A percentile compares a stretch with the other conserved stretches of the same genome.
phyloP scores from a whole-genome alignment of 1,140 invertebrate species.

The Manduca sexta region DNA sequence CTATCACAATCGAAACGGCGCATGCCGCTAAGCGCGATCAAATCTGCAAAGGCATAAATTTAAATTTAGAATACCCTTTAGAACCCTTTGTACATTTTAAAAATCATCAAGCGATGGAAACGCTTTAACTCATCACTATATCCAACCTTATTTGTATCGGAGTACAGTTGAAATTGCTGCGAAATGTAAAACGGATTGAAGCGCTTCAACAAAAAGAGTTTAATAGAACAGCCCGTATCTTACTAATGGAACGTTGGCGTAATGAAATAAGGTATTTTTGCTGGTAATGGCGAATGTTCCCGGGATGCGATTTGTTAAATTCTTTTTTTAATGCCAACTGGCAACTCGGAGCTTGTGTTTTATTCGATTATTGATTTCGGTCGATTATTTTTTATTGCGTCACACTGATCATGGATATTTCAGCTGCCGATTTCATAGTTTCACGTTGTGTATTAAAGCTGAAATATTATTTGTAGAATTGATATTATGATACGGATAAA shows the following conservation, averaged over 20 bases:
- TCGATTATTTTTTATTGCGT: background rate
- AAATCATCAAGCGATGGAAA: slow-evolving; percentile 25
- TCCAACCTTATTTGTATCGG: background rate
- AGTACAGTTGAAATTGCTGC: too few relatives aligned
- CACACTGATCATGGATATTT: too few relatives aligned
- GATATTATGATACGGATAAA: too few relatives aligned
- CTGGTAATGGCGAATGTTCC: slow-evolving; percentile 35
- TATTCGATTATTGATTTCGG: slow-evolving; percentile 2
- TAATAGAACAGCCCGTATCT: slow-evolving; percentile 62
- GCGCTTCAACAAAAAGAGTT: slow-evolving; percentile 36
- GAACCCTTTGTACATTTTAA: slow-evolving; percentile 40
- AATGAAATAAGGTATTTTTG: slow-evolving; percentile 63
- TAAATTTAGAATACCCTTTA: slow-evolving; percentile 58
- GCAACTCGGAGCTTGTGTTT: slow-evolving; percentile 29
- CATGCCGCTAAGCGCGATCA: slow-evolving; percentile 58
- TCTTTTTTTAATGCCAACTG: slow-evolving; percentile 11
- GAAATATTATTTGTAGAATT: too few relatives aligned
- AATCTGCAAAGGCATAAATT: slow-evolving; percentile 70
- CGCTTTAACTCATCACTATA: background rate
- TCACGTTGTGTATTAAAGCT: too few relatives aligned
- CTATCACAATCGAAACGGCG: slow-evolving; percentile 48
- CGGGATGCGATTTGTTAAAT: slow-evolving; percentile 48
- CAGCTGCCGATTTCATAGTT: too few relatives aligned
- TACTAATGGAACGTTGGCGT: slow-evolving; percentile 57
- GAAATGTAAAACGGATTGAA: slow-evolving; percentile 5